Evolutionary conservation across 2,113 vertebrate species (phyloP).

Genomic region (Vimba vimba): DNA sequence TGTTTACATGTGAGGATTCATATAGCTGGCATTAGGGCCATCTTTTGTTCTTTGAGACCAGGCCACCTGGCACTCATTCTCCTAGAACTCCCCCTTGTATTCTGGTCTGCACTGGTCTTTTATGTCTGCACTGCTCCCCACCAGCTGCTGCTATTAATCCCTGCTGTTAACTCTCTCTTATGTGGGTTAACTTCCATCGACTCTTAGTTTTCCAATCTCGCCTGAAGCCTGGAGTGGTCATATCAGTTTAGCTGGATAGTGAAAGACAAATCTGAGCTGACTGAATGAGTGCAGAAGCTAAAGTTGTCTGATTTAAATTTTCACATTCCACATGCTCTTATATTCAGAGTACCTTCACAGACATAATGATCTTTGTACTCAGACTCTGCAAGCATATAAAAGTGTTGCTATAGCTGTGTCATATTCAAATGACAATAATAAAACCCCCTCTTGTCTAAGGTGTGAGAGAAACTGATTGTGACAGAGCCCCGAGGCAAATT

Average conservation of each 20-base stretch:
- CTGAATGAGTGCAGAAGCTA: neutral
- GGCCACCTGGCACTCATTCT: conserved; percentile 77
- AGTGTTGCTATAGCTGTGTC: conserved; percentile 2
- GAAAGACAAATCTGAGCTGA: neutral
- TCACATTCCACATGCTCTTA: neutral
- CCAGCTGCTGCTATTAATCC: conserved; percentile 73
- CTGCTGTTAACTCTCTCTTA: conserved; percentile 65
- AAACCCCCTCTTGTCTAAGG: neutral
- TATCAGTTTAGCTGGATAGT: neutral
- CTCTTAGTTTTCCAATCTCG: conserved; percentile 11
- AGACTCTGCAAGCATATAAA: neutral
- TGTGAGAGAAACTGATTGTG: conserved; percentile 4
- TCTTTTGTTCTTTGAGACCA: conserved; percentile 72
- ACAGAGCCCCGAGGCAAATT: conserved; percentile 58
- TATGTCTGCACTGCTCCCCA: conserved; percentile 65
- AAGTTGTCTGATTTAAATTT: neutral
- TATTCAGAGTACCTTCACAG: conserved; percentile 22
- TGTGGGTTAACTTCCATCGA: conserved; percentile 62
- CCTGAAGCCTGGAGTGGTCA: neutral
- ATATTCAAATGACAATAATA: conserved; percentile 19
- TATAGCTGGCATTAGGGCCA: conserved; percentile 69
- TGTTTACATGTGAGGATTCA: conserved; percentile 66
- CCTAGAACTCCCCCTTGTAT: conserved; percentile 75
- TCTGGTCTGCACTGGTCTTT: conserved; percentile 67
- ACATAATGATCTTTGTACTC: conserved; percentile 14